Conservation (phyloP, 2,888 invertebrate genomes). For the Euzophera pinguis region DNA sequence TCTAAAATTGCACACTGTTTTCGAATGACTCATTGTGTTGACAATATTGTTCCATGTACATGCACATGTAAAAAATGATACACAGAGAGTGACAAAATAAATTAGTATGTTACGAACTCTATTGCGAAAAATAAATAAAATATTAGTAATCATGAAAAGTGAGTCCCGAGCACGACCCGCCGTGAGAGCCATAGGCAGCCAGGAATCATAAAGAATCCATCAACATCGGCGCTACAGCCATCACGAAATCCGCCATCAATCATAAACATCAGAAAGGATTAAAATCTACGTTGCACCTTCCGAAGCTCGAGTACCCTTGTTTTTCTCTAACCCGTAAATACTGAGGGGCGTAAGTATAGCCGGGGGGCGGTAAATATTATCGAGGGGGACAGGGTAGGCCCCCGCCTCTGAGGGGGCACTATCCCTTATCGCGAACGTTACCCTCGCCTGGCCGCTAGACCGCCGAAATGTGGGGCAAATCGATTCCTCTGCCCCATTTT, state of each 20-base stretch:
- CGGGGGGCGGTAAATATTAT: constrained; percentile 80
- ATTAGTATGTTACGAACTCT: too few relatives aligned
- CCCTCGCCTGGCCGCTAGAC: constrained; percentile 74
- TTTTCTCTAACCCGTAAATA: constrained; percentile 80
- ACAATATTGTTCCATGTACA: too few relatives aligned
- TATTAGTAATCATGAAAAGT: constrained; percentile 44
- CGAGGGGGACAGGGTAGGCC: constrained; percentile 62
- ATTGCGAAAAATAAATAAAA: not conserved
- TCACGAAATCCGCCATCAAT: constrained; percentile 78
- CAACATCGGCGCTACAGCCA: constrained; percentile 67
- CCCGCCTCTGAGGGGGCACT: constrained; percentile 69
- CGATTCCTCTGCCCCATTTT: constrained; percentile 77
- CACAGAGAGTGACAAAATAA: too few relatives aligned
- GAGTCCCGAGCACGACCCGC: constrained; percentile 44
- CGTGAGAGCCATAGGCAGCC: constrained; percentile 31
- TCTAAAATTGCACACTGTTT: too few relatives aligned
- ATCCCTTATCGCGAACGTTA: constrained; percentile 80
- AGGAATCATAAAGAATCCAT: constrained; percentile 71
- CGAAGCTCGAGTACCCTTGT: constrained; percentile 78
- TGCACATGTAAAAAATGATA: too few relatives aligned
- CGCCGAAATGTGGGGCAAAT: constrained; percentile 78
- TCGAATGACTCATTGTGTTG: too few relatives aligned
- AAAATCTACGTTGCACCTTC: constrained; percentile 80
- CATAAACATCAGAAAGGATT: constrained; percentile 80
- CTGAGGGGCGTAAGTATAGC: constrained; percentile 79